Evolutionary conservation across 2,888 invertebrate species (phyloP), one percentile per base, ranked within the genome.

Genomic region (Ochropleura plecta): DNA sequence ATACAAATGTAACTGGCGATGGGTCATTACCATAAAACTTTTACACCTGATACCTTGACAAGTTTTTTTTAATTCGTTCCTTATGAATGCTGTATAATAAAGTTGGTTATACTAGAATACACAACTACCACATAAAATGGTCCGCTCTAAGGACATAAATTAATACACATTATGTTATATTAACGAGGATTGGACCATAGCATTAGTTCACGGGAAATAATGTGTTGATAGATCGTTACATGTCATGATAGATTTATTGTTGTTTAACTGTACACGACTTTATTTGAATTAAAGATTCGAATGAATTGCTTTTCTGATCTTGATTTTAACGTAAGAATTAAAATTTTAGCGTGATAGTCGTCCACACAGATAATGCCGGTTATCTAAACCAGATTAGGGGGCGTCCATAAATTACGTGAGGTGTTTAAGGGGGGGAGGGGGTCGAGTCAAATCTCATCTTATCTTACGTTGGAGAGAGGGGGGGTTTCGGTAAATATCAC

Each of bases 381-480:
- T 85, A 84, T 81, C 64, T 64, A 76, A 57, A 74, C 73, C 42
- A 72, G 73, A 66, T 81, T n/a, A n/a, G n/a, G n/a, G n/a, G n/a
- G n/a, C n/a, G n/a, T n/a, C n/a, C n/a, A n/a, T n/a, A n/a, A n/a
- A n/a, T n/a, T n/a, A n/a, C n/a, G n/a, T n/a, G n/a, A n/a, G n/a
- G n/a, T n/a, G n/a, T n/a, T n/a, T n/a, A n/a, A n/a, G n/a, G n/a
- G n/a, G n/a, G n/a, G n/a, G n/a, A n/a, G n/a, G n/a, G n/a, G n/a
- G n/a, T n/a, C n/a, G n/a, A n/a, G n/a, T n/a, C n/a, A n/a, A n/a
- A n/a, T n/a, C n/a, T n/a, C n/a, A n/a, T n/a, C n/a, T n/a, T n/a
- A n/a, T n/a, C n/a, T n/a, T n/a, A n/a, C n/a, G n/a, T n/a, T n/a
- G n/a, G n/a, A n/a, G n/a, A n/a, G n/a, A n/a, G n/a, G n/a, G n/a